These are phyloP conservation scores for Idaea straminata DNA, from an alignment of 2,888 invertebrate species.

Conservation along the genomic window DNA sequence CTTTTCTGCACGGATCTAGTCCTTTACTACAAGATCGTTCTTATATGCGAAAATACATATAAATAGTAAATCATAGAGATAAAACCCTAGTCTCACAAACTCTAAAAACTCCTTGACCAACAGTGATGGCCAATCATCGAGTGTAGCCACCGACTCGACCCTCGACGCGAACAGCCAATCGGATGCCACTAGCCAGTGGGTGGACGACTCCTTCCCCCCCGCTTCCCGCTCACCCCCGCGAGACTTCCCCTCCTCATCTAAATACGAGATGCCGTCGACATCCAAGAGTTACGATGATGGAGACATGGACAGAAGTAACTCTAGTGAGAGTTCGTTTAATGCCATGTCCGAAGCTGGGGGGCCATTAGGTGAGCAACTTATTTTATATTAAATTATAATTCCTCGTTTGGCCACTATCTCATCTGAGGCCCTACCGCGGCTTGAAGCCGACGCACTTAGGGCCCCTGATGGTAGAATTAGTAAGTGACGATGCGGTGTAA, in stretches of 20 bases:
- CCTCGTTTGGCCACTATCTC: no score
- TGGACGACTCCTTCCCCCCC: conserved; percentile 76
- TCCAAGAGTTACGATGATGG: conserved; percentile 66
- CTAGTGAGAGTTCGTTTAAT: conserved; percentile 72
- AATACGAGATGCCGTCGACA: conserved; percentile 61
- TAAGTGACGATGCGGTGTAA: no score
- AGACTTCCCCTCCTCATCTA: conserved; percentile 52
- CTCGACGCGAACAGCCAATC: conserved; percentile 61
- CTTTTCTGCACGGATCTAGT: no score
- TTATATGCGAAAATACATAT: no score
- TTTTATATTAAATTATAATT: no score
- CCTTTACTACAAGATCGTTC: no score
- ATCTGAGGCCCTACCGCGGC: no score
- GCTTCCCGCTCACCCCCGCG: conserved; percentile 54
- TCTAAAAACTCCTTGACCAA: background rate
- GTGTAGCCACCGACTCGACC: conserved; percentile 55
- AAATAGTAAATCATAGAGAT: no score
- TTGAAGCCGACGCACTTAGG: no score
- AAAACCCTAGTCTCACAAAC: no score
- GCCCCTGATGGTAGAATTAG: no score
- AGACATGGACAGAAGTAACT: conserved; percentile 71
- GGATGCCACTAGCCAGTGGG: conserved; percentile 76
- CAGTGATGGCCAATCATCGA: conserved; percentile 36
- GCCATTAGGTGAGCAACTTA: no score
- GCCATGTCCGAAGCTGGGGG: conserved; percentile 45